Percentiles rank a stretch among this genome's conserved stretches.
phyloP scores from a whole-genome alignment of 1,140 invertebrate genomes.

The Drosophila nannoptera region DNA sequence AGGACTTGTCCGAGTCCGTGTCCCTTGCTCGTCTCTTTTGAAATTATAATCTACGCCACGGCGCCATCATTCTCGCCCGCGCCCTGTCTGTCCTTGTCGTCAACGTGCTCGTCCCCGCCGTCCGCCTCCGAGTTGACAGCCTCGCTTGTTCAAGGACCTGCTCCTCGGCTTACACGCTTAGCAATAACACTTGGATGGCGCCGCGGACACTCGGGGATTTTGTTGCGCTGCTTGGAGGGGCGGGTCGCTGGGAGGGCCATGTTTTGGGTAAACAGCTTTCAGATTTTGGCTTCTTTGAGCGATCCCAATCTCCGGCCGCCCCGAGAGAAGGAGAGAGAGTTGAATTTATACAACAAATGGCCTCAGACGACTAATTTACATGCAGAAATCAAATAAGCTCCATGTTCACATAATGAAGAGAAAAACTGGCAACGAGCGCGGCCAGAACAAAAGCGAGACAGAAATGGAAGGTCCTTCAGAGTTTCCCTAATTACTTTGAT shows the following conservation, averaged over 20 bases:
- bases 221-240: slow-evolving; percentile 28
- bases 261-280: slow-evolving; percentile 58
- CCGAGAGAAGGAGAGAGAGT: slow-evolving; percentile 11
- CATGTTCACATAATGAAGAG: slow-evolving; percentile 67
- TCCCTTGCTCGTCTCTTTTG: slow-evolving; percentile 66
- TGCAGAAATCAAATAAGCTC: slow-evolving; percentile 75
- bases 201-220: slow-evolving; percentile 1
- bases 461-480: slow-evolving; percentile 56
- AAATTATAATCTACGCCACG: slow-evolving; percentile 78
- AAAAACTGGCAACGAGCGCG: slow-evolving; percentile 14
- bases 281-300: slow-evolving; percentile 55
- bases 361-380: slow-evolving; percentile 72
- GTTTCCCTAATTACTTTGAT: slow-evolving; percentile 76
- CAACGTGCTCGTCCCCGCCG: slow-evolving; percentile 8
- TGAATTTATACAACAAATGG: slow-evolving; percentile 74
- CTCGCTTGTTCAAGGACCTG: slow-evolving; percentile 67
- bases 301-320: background rate
- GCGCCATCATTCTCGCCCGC: slow-evolving; percentile 29
- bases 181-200: slow-evolving; percentile 46
- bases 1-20: slow-evolving; percentile 10
- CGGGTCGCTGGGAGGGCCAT: background rate
- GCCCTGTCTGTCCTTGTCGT: background rate
- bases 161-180: slow-evolving; percentile 67
- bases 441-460: slow-evolving; percentile 32
- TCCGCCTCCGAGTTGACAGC: slow-evolving; percentile 29